Evolutionary conservation across 1,140 invertebrate genomes (phyloP).

Genomic region (Zaprionus africanus): DNA sequence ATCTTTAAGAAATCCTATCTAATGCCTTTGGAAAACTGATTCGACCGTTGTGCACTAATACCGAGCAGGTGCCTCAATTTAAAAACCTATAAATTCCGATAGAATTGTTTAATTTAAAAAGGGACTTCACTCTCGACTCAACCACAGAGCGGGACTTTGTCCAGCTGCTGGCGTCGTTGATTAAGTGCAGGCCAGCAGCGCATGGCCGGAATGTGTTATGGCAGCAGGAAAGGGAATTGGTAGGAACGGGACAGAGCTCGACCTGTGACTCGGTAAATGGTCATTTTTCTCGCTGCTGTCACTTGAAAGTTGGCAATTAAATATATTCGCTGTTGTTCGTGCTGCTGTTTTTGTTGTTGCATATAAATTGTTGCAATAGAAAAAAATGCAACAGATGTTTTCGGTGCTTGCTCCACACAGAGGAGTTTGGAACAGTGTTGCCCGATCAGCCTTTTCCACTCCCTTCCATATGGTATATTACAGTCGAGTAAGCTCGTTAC

Average conservation of each 20-base stretch:
- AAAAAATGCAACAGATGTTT: conserved; percentile 78
- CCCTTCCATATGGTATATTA: too few relatives aligned
- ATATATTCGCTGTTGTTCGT: conserved; percentile 63
- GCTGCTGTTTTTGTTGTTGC: conserved; percentile 45
- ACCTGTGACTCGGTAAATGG: conserved; percentile 38
- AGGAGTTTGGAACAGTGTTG: background rate
- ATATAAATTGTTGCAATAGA: conserved; percentile 74
- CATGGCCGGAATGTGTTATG: conserved; percentile 47
- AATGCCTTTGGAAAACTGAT: background rate
- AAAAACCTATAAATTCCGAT: conserved; percentile 38
- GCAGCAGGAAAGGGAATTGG: conserved; percentile 42
- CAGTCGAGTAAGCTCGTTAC: too few relatives aligned
- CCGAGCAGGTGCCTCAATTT: conserved; percentile 33
- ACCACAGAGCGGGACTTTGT: conserved; percentile 34
- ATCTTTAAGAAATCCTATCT: too few relatives aligned
- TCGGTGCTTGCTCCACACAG: conserved; percentile 22
- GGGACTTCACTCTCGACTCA: conserved; percentile 7
- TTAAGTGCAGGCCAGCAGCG: conserved; percentile 60
- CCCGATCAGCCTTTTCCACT: too few relatives aligned
- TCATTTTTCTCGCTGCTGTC: conserved; percentile 75
- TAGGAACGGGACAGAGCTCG: conserved; percentile 22
- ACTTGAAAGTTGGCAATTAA: conserved; percentile 81
- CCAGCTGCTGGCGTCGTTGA: conserved; percentile 68
- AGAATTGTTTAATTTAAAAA: conserved; percentile 33
- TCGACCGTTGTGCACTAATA: conserved; percentile 1